A percentile compares a stretch with the other conserved stretches of the same genome.
Evolutionary conservation across 2,797 vertebrate species (phyloP).

Genomic region (Sebastes itinus): DNA sequence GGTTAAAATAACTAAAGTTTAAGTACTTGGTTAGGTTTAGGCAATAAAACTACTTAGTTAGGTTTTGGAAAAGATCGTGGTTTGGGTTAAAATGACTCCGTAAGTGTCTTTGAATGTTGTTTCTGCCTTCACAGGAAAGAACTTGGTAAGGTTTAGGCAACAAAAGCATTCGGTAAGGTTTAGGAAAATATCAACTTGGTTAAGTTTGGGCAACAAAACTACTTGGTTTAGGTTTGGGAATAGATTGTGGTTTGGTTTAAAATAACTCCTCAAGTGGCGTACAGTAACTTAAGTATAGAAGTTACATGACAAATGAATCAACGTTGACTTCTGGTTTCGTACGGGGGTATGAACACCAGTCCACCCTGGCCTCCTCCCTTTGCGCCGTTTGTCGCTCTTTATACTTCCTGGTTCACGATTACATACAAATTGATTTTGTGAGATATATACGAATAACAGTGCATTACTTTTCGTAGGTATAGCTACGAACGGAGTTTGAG

Average conservation of each 20-base stretch:
- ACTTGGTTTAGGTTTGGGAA: neutral
- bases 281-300: neutral
- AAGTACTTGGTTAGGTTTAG: too few relatives aligned
- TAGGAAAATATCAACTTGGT: neutral
- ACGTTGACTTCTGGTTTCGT: fast-evolving
- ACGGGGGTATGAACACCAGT: neutral
- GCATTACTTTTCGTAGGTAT: too few relatives aligned
- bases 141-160: neutral
- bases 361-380: neutral
- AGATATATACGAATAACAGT: too few relatives aligned
- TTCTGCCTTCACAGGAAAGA: neutral
- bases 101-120: too few relatives aligned
- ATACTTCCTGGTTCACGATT: too few relatives aligned
- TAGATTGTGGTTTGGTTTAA: neutral
- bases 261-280: neutral
- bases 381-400: fast-evolving
- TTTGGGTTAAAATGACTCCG: neutral
- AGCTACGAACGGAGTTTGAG: neutral
- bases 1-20: too few relatives aligned
- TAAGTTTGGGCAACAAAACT: neutral
- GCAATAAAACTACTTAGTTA: too few relatives aligned
- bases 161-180: neutral
- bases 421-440: neutral
- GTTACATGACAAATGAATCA: neutral
- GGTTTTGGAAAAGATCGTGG: neutral